Base-by-base conservation (phyloP, 1,140 invertebrate species). In the Armadillidium nasatum region DNA sequence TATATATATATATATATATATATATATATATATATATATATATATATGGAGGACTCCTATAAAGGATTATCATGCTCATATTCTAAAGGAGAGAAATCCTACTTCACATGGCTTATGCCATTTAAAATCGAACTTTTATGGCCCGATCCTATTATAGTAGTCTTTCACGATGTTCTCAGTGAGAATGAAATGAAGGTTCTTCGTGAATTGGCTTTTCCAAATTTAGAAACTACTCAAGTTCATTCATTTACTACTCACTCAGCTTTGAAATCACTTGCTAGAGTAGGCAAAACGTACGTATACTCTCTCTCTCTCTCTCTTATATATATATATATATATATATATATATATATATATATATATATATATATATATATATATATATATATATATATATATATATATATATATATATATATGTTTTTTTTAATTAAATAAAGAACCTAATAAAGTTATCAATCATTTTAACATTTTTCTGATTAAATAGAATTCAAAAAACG, bases 121-220 rank as follows among this genome's bases (percentile, higher is more conserved):
- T 79, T 78, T 73, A 81, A 81, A 69, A 76, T 68, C 21, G 79
- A 81, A 54, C 75, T 81, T 22, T 45, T 72, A 33, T 81, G 79
- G 79, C 66, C 72, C 4, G 77, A 81, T 21, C 77, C 79, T 0
- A 68, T 78, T 19, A 45, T 81, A 4, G 45, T 78, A 0, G 73
- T 81, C 43, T 78, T 73, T 72, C 77, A 78, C 46, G 77, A 79
- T 69, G 79, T 79, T 43, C 33, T 81, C 23, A 77, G 74, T 6
- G 75, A 75, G 60, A 13, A 46, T 6, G 79, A 81, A 75, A 78
- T 67, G 23, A 50, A 72, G 15, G 22, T 50, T 13, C 13, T 80
- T n/a, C 77, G 71, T 22, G 13, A 43, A 19, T n/a, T 80, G 13
- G 70, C 76, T 7, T 43, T 72, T 50, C 79, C 79, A 0, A 50